A percentile compares a stretch with the other conserved stretches of the same genome.
phyloP scores from a whole-genome alignment of 2,888 invertebrate genomes.

The Aelia acuminata region DNA sequence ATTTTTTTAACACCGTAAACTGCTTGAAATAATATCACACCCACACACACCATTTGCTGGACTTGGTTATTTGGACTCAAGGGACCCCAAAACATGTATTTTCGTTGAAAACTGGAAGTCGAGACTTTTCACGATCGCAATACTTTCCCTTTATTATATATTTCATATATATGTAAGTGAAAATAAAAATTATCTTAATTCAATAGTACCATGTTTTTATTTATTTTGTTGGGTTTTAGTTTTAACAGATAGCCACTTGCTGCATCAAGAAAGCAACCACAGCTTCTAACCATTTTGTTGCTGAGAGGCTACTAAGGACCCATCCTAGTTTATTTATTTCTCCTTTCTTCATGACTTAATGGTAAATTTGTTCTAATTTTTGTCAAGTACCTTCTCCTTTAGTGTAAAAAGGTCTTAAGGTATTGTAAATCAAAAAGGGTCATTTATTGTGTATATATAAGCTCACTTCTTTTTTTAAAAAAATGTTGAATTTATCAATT shows the following conservation, averaged over 20 bases:
- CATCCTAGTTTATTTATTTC: not conserved
- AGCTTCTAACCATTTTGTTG: not conserved
- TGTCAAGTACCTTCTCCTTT: not conserved
- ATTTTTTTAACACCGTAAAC: too few relatives aligned
- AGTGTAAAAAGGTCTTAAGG: not conserved
- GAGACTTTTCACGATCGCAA: too few relatives aligned
- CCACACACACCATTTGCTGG: too few relatives aligned
- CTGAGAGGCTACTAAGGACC: not conserved
- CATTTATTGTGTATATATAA: not conserved
- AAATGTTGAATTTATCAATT: not conserved
- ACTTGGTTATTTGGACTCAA: too few relatives aligned
- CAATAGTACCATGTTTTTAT: not conserved
- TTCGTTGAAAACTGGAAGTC: too few relatives aligned
- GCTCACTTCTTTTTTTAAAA: not conserved
- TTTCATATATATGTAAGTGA: too few relatives aligned
- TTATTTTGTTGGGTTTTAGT: not conserved
- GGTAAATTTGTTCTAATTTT: not conserved
- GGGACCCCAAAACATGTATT: too few relatives aligned
- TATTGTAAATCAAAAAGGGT: not conserved
- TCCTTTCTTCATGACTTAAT: not conserved
- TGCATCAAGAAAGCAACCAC: slow-evolving; percentile 4
- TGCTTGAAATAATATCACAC: too few relatives aligned
- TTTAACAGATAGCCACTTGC: not conserved
- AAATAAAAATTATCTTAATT: not conserved
- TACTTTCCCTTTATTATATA: too few relatives aligned